Conservation (phyloP, 2,113 vertebrate species). For the Trichechus manatus region DNA sequence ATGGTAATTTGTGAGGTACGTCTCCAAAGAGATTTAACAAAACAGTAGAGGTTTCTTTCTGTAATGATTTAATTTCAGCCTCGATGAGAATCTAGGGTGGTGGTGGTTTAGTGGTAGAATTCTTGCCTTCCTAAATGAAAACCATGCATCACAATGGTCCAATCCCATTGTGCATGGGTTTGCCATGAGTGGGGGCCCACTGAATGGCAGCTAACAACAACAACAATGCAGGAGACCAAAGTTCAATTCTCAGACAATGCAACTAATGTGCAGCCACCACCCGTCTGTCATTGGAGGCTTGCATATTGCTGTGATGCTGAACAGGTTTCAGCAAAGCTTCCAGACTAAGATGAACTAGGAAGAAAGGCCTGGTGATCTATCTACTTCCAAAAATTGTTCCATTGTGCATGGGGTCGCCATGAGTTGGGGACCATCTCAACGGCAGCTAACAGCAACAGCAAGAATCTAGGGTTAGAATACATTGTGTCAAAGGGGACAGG, state of each 20-base stretch:
- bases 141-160: background rate
- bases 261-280: background rate
- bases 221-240: background rate
- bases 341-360: background rate
- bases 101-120: background rate
- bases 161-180: background rate
- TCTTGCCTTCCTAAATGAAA: background rate
- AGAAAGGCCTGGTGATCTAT: background rate
- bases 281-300: background rate
- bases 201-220: background rate
- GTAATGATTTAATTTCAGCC: background rate
- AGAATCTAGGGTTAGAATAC: background rate
- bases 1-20: background rate
- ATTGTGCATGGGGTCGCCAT: background rate
- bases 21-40: background rate
- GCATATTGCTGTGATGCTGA: background rate
- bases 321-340: background rate
- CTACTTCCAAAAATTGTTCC: background rate
- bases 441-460: background rate
- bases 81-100: background rate
- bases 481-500: background rate
- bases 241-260: background rate
- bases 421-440: background rate
- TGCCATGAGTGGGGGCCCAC: background rate
- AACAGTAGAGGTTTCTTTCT: background rate